These are phyloP conservation scores for Alviniconcha strummeri DNA, from an alignment of 2,888 invertebrate species.

Conservation along the genomic window DNA sequence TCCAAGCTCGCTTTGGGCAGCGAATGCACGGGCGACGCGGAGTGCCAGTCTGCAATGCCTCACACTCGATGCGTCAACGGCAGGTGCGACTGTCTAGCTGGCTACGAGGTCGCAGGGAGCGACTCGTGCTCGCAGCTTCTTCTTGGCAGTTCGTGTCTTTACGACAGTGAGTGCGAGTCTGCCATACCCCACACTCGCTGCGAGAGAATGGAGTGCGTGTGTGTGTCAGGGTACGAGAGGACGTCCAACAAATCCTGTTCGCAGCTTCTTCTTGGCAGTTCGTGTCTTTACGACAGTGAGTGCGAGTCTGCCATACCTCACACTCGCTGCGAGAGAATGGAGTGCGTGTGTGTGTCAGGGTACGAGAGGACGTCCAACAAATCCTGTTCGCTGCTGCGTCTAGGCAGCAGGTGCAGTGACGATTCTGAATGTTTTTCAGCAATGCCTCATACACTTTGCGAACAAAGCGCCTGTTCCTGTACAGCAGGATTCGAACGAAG, in stretches of 20 bases:
- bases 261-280: background rate
- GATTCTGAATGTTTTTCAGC: background rate
- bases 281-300: background rate
- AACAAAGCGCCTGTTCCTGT: background rate
- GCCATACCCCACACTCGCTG: constrained; percentile 8
- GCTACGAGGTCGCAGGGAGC: background rate
- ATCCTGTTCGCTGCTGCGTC: background rate
- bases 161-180: background rate
- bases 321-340: background rate
- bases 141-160: background rate
- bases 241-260: background rate
- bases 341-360: background rate
- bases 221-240: background rate
- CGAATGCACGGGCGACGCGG: background rate
- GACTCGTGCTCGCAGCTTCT: background rate
- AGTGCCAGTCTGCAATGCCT: background rate
- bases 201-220: background rate
- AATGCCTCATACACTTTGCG: background rate
- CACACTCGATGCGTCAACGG: background rate
- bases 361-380: background rate
- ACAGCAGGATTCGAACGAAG: background rate
- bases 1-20: background rate
- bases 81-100: background rate
- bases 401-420: background rate
- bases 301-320: background rate